Evolutionary conservation across 2,797 vertebrate genomes (phyloP).

Genomic region (Pseudotriccus pelzelni): DNA sequence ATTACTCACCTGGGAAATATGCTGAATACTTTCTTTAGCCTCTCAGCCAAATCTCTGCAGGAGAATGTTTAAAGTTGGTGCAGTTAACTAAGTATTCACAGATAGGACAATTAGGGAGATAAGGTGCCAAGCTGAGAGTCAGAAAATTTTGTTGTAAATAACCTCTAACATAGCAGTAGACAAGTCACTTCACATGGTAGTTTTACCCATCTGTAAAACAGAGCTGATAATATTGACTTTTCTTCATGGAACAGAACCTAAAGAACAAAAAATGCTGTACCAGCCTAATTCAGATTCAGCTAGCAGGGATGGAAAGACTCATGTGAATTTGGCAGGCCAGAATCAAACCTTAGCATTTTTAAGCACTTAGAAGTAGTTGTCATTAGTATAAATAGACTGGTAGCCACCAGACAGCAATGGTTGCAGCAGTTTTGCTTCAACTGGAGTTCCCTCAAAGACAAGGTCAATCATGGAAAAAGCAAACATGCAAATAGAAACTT

Average conservation of each 20-base stretch:
- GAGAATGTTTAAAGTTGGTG: neutral
- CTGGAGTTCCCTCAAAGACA: neutral
- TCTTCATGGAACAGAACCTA: neutral
- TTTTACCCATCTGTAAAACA: neutral
- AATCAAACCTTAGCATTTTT: neutral
- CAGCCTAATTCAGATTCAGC: neutral
- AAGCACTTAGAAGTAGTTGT: neutral
- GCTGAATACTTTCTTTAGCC: neutral
- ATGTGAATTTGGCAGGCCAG: neutral
- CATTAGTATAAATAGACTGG: neutral
- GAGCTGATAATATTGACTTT: neutral
- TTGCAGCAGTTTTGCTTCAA: neutral
- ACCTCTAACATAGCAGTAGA: neutral
- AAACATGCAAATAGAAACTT: neutral
- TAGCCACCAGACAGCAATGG: neutral
- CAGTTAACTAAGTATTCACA: neutral
- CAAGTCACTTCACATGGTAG: neutral
- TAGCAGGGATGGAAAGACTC: neutral
- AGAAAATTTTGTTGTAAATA: constrained; percentile 8
- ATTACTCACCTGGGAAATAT: neutral
- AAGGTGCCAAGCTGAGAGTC: neutral
- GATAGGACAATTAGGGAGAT: neutral
- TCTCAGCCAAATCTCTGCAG: neutral
- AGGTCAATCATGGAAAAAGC: neutral
- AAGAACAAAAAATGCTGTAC: neutral